Base-by-base conservation (phyloP, 2,888 invertebrate species). In the Meghimatium bilineatum region DNA sequence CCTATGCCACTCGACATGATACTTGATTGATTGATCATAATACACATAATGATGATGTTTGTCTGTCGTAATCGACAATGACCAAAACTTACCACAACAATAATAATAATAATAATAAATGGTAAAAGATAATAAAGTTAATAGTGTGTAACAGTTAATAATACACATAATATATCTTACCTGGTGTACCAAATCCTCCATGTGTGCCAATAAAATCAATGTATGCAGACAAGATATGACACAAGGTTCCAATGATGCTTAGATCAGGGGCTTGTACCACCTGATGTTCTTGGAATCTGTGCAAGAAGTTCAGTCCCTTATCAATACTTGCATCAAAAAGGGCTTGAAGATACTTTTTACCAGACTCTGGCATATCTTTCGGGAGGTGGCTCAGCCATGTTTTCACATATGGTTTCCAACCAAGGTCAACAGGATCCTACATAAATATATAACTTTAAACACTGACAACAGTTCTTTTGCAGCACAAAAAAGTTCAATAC, bases 391-490 rank as follows among this genome's bases (percentile, higher is more conserved):
- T 89, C 32, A 93, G 82, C 93, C 93, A 93, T 12, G 93, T 93
- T 86, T 90, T 91, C 8, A 93, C 93, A 87, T 87, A 92, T 0
- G 93, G 93, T 82, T 87, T 89, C 93, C 93, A 93, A 34, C 93
- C 93, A 12, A 93, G 89, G 80, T 93, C 93, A 36, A 93, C 91
- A 26, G 93, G 93, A 82, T 93, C 93, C 93, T 93, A 83, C 8
- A 86, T 32, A 82, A 38, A 77, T 56, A 56, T 1, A 52, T 29
- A 49, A 66, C 23, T n/a, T 38, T 32, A 56, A 56, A 56, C 12
- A 44, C 12, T 44, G 44, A 44, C 5, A 44, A 12, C 14, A 12
- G 20, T 60, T 60, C 20, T 60, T 8, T 44, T 44, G 44, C 12
- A 44, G 12, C 44, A 5, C 12, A 8, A 44, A 5, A 44, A 12